These are phyloP conservation scores for Pristionchus mayeri DNA, from an alignment of 2,888 invertebrate species.

Conservation along the genomic window DNA sequence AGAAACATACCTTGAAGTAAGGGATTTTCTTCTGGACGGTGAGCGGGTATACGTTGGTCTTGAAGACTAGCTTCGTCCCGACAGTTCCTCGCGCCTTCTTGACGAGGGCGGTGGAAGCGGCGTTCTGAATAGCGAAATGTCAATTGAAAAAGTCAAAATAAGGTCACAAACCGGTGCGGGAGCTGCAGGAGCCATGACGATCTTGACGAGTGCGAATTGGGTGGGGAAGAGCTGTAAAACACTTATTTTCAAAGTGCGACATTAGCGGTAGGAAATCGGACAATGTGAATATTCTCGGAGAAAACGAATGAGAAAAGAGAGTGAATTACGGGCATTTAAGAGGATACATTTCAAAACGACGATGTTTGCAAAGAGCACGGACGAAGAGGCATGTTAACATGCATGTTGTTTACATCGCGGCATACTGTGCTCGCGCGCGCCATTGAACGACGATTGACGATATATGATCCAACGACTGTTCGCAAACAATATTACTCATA, in stretches of 20 bases:
- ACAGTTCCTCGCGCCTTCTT: neutral
- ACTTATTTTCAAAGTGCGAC: no score
- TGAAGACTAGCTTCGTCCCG: neutral
- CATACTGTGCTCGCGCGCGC: conserved; percentile 5
- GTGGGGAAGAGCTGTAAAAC: neutral
- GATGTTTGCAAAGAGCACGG: no score
- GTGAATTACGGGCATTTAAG: no score
- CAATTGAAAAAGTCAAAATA: neutral
- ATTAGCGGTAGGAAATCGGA: no score
- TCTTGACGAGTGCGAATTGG: neutral
- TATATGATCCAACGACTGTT: neutral
- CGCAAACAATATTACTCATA: no score
- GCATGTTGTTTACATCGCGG: no score
- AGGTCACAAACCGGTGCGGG: neutral
- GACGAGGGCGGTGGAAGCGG: neutral
- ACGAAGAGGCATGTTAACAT: no score
- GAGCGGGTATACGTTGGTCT: conserved; percentile 1
- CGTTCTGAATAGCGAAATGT: neutral
- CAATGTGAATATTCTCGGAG: no score
- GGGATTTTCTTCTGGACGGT: conserved; percentile 22
- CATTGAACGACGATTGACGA: neutral
- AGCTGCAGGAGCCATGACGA: conserved; percentile 9
- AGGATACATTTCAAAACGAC: no score
- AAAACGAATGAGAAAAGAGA: no score
- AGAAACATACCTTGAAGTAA: neutral